Conservation (phyloP, 1,140 invertebrate species). For the Muscidifurax raptorellus region DNA sequence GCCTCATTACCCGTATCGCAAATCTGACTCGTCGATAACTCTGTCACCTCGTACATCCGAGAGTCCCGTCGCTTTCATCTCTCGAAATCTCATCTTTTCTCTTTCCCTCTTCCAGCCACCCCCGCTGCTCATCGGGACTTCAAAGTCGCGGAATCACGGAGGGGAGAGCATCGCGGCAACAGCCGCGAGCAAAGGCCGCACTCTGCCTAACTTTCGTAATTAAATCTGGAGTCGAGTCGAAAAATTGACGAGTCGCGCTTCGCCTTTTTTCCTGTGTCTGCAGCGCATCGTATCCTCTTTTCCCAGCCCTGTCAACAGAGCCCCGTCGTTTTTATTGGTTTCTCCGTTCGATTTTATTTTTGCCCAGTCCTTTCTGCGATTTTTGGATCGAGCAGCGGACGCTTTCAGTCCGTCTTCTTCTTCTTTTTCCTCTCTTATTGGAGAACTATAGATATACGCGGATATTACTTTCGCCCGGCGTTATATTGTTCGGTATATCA, state of each 20-base stretch:
- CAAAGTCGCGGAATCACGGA: constrained; percentile 35
- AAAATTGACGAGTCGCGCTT: constrained; percentile 49
- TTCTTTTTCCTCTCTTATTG: constrained; percentile 6
- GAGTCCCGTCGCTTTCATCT: background rate
- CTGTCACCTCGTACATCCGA: background rate
- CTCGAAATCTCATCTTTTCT: background rate
- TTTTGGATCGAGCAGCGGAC: constrained; percentile 4
- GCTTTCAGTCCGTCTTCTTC: constrained; percentile 2
- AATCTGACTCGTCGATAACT: background rate
- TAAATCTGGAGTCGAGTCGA: constrained; percentile 61
- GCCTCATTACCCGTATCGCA: background rate
- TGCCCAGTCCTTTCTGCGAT: background rate
- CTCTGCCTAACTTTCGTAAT: constrained; percentile 64
- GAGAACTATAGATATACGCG: background rate
- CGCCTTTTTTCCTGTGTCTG: constrained; percentile 6
- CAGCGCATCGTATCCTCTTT: background rate
- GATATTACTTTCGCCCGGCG: background rate
- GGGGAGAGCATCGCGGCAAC: background rate
- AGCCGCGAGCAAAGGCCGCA: constrained; percentile 12
- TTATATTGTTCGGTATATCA: too few species aligned
- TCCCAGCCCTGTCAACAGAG: background rate
- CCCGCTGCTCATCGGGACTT: background rate
- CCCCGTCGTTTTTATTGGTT: background rate
- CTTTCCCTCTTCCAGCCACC: background rate
- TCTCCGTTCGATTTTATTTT: background rate